Base-by-base conservation (phyloP, 2,888 invertebrate species). In the Tetragonula carbonaria region DNA sequence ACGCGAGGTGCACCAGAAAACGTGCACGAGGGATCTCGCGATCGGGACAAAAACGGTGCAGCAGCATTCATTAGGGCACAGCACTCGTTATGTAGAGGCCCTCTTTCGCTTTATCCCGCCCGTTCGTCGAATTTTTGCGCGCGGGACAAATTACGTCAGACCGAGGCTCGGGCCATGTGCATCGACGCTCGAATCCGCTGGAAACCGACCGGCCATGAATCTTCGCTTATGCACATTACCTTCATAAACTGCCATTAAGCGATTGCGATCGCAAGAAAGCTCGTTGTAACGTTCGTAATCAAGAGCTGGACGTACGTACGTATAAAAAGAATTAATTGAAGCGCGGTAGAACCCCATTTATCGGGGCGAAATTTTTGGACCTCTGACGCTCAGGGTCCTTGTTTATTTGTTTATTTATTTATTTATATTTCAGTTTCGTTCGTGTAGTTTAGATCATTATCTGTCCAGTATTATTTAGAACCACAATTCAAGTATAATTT, bases 81-180 rank as follows among this genome's bases (percentile, higher is more conserved):
- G 78, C 70, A 75, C 88, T 89, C 89, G 89, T 89, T 89, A 89
- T 76, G 57, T 28, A 82, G 78, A 81, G 80, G 74, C 78, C 84
- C 86, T 75, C 78, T 70, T 67, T 45, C 45, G 45, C 67, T 38
- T 66, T 53, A 23, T 28, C 23, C 33, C n/a, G 21, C 8, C n/a
- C 45, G 8, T 62, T 21, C 62, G 23, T 67, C 78, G 87, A 85
- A 89, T 89, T 87, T 89, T 89, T 88, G 85, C 80, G 75, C 83
- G 68, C 89, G 78, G 85, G 81, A 84, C 80, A 86, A 89, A 88
- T 88, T 88, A 85, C 85, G 72, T 83, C 87, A 78, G 82, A 63
- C 67, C 51, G 45, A 16, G 68, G 38, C 62, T 71, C 59, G 28
- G 65, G 63, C 78, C 78, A 74, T 84, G 78, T 75, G 78, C 77